These are phyloP conservation scores for Propsilocerus akamusi DNA, from an alignment of 1,140 invertebrate species.

Conservation along the genomic window DNA sequence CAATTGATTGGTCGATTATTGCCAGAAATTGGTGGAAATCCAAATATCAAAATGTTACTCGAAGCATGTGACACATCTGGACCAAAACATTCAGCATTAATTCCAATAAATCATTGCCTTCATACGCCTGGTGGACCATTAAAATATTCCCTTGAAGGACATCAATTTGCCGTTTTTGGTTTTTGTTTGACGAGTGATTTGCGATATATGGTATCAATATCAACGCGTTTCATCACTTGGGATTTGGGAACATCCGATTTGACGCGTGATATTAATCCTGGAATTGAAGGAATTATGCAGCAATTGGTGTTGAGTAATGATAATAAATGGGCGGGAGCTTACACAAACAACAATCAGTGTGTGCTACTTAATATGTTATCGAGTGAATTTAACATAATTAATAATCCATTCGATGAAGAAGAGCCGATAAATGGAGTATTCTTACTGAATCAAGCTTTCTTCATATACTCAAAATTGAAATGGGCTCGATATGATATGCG, in stretches of 20 bases:
- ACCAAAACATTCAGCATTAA: constrained; percentile 68
- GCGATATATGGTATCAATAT: constrained; percentile 88
- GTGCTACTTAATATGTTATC: constrained; percentile 78
- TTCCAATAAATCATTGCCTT: constrained; percentile 86
- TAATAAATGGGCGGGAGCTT: constrained; percentile 90
- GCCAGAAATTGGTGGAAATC: constrained; percentile 65
- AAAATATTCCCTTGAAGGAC: constrained; percentile 94
- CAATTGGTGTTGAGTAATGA: constrained; percentile 84
- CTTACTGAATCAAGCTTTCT: constrained; percentile 54
- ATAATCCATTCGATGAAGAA: constrained; percentile 57
- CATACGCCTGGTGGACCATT: constrained; percentile 94
- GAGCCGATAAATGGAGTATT: constrained; percentile 39
- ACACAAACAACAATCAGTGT: constrained; percentile 85
- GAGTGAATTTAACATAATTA: constrained; percentile 69
- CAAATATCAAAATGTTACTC: constrained; percentile 69
- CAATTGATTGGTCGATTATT: constrained; percentile 84
- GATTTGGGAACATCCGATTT: constrained; percentile 88
- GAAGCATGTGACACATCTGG: constrained; percentile 79
- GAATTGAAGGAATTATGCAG: constrained; percentile 90
- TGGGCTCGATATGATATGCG: constrained; percentile 62
- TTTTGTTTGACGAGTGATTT: constrained; percentile 83
- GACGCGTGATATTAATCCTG: constrained; percentile 76
- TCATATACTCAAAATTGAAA: constrained; percentile 31
- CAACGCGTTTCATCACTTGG: constrained; percentile 94
- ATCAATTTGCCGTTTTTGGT: constrained; percentile 94